These are phyloP conservation scores for Astur gentilis DNA, from an alignment of 2,113 vertebrate species.

Conservation along the genomic window DNA sequence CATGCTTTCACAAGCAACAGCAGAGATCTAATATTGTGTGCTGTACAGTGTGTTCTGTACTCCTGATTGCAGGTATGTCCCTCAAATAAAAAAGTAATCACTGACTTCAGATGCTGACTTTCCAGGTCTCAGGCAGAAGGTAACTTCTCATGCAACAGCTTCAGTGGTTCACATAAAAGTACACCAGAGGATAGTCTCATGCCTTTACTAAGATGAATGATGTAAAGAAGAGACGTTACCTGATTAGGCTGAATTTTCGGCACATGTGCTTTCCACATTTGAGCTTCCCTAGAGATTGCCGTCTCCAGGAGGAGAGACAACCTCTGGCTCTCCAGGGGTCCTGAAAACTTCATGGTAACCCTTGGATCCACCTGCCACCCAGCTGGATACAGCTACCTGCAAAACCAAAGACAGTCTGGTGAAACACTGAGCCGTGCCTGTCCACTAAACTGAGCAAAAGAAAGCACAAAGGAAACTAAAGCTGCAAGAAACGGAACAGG, in stretches of 20 bases:
- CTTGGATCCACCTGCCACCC: constrained; percentile 89
- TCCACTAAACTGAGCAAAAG: background rate
- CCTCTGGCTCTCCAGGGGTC: constrained; percentile 93
- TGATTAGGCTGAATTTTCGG: constrained; percentile 89
- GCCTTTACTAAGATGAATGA: background rate
- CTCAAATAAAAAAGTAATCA: background rate
- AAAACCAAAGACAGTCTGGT: constrained; percentile 61
- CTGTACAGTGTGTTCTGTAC: background rate
- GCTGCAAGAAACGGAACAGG: background rate
- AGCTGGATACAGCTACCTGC: constrained; percentile 96
- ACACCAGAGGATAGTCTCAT: background rate
- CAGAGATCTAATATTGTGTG: background rate
- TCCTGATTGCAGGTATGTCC: background rate
- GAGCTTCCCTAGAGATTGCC: constrained; percentile 94
- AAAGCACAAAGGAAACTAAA: background rate
- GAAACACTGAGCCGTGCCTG: background rate
- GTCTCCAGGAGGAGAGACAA: constrained; percentile 93
- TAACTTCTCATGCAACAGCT: background rate
- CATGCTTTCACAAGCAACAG: background rate
- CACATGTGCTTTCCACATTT: constrained; percentile 92
- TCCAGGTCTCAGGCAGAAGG: background rate
- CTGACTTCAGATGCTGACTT: background rate
- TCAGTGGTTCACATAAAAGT: background rate
- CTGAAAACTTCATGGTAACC: constrained; percentile 90
- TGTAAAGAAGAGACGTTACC: constrained; percentile 70